Evolutionary conservation across 1,140 invertebrate species (phyloP), one percentile per base, ranked within the genome.

Genomic region (Yoshiicerus persimilis): DNA sequence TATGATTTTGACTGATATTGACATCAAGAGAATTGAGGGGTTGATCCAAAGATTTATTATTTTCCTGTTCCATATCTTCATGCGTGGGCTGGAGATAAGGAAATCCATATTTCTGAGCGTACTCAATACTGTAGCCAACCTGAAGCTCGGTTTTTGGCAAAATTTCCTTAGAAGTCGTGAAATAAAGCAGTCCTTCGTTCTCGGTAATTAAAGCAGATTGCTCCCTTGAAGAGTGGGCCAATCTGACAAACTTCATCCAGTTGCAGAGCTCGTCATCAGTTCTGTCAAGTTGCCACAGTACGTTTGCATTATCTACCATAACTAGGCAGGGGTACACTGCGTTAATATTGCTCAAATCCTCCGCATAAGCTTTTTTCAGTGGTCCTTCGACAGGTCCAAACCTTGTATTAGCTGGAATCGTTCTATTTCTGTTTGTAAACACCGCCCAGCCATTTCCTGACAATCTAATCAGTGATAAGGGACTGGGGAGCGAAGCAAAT

Each of bases 311-410:
- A 86, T 91, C 90, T 5, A 88, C 70, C 62, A 90, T 88, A 1
- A 91, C 75, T 6, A 91, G 27, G 25, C 70, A 87, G n/a, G 90
- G 90, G 84, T 91, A 91, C 0, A 90, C 86, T 16, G 88, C 87
- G 77, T 87, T 88, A 41, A 86, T 89, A 32, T 87, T 89, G 25
- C 80, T 41, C 38, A 91, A 39, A 70, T 91, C 90, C 47, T 86
- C 88, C 1, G 38, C 13, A 41, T 84, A 87, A 20, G 75, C 87
- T 87, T 87, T 86, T 27, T 88, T 89, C 47, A 91, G 23, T 13
- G 90, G 89, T 38, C 90, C 90, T 83, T 91, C 90, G 0, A 91
- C 89, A 25, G 90, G 90, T 20, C 90, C 90, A 36, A 91, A 90
- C 4, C 89, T 13, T 9, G 88, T 86, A 64, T 87, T 88, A 4